These are phyloP conservation scores for Acanthosepion esculentum DNA, from an alignment of 2,888 invertebrate genomes.

Conservation along the genomic window DNA sequence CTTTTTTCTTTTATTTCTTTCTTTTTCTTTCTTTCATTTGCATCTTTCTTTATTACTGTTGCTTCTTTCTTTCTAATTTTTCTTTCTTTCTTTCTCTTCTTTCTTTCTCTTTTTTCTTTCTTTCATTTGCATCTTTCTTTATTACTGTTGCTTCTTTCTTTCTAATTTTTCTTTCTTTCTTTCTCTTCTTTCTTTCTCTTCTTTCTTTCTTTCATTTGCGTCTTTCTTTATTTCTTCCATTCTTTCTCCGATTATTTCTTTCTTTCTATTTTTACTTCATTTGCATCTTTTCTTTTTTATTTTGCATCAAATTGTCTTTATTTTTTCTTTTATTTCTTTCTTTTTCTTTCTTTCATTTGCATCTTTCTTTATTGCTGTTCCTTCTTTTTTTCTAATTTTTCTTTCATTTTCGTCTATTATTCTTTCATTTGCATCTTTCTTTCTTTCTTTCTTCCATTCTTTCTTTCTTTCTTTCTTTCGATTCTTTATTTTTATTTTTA, in stretches of 20 bases:
- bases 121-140: not conserved
- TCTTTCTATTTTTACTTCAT: too few relatives aligned
- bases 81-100: accelerated
- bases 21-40: not conserved
- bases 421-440: not conserved
- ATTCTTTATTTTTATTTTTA: not conserved
- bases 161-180: too few relatives aligned
- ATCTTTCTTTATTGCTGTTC: not conserved
- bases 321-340: not conserved
- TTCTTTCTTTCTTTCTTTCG: too few relatives aligned
- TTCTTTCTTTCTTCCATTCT: not conserved
- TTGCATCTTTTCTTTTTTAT: too few relatives aligned
- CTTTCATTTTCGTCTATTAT: not conserved
- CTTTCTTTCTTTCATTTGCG: not conserved
- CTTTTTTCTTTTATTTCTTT: too few relatives aligned
- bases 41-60: not conserved
- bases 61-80: not conserved
- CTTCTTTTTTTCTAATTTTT: too few relatives aligned
- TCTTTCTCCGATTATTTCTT: too few relatives aligned
- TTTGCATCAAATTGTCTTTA: too few relatives aligned
- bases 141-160: too few relatives aligned
- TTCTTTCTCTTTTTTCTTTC: not conserved
- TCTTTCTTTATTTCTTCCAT: too few relatives aligned
- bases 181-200: not conserved
- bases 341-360: not conserved